Conservation (phyloP, 2,888 invertebrate species). For the Heliconius charithonia region DNA sequence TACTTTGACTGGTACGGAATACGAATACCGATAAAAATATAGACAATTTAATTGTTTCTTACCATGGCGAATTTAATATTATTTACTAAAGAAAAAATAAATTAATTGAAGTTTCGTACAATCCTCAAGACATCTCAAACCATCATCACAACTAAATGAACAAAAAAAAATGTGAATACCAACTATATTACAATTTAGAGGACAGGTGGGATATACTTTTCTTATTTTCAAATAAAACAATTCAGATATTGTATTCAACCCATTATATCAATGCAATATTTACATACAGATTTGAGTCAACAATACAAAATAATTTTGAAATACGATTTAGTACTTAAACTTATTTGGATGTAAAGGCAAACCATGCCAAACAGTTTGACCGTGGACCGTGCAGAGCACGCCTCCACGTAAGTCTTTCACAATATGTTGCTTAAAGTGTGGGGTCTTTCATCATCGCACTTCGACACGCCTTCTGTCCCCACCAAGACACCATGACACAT, state of each 20-base stretch:
- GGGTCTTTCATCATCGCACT: slow-evolving; percentile 73
- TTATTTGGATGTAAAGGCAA: slow-evolving; percentile 34
- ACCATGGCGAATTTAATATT: not conserved
- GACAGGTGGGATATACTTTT: not conserved
- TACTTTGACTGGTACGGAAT: not conserved
- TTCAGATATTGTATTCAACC: not conserved
- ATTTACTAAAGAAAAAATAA: not conserved
- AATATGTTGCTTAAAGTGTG: slow-evolving; percentile 77
- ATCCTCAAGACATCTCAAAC: not conserved
- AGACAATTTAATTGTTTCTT: not conserved
- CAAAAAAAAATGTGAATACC: not conserved
- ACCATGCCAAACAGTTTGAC: slow-evolving; percentile 50
- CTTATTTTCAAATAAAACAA: not conserved
- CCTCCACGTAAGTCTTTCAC: slow-evolving; percentile 76
- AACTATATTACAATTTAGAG: not conserved
- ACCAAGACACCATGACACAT: slow-evolving; percentile 40
- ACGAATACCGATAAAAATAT: not conserved
- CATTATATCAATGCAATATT: not conserved
- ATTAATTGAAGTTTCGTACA: not conserved
- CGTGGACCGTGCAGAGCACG: slow-evolving; percentile 55
- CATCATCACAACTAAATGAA: not conserved
- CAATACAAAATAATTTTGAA: not conserved
- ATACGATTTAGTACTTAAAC: slow-evolving; percentile 9
- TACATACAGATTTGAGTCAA: not conserved
- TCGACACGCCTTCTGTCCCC: slow-evolving; percentile 70